Evolutionary conservation across 2,888 invertebrate genomes (phyloP).

Genomic region (Clivina fossor): DNA sequence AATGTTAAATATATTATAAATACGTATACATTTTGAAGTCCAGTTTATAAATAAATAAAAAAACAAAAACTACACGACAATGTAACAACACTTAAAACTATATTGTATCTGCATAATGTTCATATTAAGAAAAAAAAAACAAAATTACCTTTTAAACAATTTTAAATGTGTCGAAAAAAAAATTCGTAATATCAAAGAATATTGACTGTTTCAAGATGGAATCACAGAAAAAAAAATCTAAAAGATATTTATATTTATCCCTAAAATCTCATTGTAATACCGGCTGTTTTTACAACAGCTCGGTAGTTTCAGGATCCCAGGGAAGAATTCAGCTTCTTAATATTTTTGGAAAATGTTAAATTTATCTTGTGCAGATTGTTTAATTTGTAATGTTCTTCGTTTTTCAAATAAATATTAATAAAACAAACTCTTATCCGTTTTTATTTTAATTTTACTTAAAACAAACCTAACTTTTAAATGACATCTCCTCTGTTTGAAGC

Average conservation of each 20-base stretch:
- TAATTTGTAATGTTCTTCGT: slow-evolving; percentile 56
- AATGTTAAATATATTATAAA: slow-evolving; percentile 33
- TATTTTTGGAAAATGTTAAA: slow-evolving; percentile 55
- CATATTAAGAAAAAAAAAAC: slow-evolving; percentile 6
- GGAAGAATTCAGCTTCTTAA: slow-evolving; percentile 55
- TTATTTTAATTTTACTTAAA: background rate
- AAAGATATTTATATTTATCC: slow-evolving; percentile 41
- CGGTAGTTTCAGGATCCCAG: slow-evolving; percentile 59
- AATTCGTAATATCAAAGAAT: slow-evolving; percentile 40
- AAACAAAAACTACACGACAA: slow-evolving; percentile 29
- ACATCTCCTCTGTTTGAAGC: no score
- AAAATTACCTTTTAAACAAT: slow-evolving; percentile 39
- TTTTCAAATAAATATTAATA: slow-evolving; percentile 53
- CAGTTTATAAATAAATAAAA: no score
- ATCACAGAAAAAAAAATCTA: slow-evolving; percentile 38
- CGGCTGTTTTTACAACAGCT: slow-evolving; percentile 47
- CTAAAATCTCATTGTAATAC: slow-evolving; percentile 46
- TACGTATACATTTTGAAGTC: slow-evolving; percentile 35
- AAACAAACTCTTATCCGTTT: slow-evolving; percentile 28
- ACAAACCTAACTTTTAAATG: no score
- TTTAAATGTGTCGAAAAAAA: slow-evolving; percentile 44
- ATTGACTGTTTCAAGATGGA: slow-evolving; percentile 35
- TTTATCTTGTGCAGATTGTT: slow-evolving; percentile 54
- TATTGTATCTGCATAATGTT: slow-evolving; percentile 40
- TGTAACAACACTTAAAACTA: slow-evolving; percentile 35